Percentiles rank a stretch among this genome's conserved stretches.
Conservation (phyloP, 2,888 invertebrate genomes). For the Pseudoips prasinana region DNA sequence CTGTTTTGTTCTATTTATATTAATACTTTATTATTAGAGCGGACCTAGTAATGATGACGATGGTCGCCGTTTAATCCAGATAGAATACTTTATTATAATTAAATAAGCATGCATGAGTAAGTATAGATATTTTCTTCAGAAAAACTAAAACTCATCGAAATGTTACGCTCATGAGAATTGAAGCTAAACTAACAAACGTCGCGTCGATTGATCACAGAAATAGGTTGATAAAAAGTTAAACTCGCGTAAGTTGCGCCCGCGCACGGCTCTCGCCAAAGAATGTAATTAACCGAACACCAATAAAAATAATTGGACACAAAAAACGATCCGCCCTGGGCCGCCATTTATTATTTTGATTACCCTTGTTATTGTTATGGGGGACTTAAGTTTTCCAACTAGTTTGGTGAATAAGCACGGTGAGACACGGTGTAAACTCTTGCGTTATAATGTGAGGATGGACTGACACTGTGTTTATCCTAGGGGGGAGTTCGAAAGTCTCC, state of each 20-base stretch:
- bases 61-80: too few species aligned
- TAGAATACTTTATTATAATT: too few species aligned
- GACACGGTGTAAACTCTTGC: constrained; percentile 19
- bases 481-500: constrained; percentile 27
- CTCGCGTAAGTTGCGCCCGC: constrained; percentile 40
- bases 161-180: constrained; percentile 18
- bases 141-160: not conserved
- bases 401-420: constrained; percentile 26
- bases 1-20: too few species aligned
- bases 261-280: constrained; percentile 61
- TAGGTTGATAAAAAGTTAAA: constrained; percentile 29
- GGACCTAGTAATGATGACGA: too few species aligned
- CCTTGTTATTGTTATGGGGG: constrained; percentile 67
- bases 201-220: constrained; percentile 34
- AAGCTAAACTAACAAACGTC: constrained; percentile 29
- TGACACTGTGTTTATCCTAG: constrained; percentile 27
- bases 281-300: constrained; percentile 75
- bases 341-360: constrained; percentile 74
- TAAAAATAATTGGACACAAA: constrained; percentile 77
- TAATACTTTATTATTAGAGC: too few species aligned
- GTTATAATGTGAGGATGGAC: not conserved
- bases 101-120: too few species aligned
- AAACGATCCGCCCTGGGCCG: constrained; percentile 62
- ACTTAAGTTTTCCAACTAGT: constrained; percentile 41
- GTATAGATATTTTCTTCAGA: too few species aligned